phyloP scores from a whole-genome alignment of 2,797 vertebrate genomes.

The Potorous gilbertii region DNA sequence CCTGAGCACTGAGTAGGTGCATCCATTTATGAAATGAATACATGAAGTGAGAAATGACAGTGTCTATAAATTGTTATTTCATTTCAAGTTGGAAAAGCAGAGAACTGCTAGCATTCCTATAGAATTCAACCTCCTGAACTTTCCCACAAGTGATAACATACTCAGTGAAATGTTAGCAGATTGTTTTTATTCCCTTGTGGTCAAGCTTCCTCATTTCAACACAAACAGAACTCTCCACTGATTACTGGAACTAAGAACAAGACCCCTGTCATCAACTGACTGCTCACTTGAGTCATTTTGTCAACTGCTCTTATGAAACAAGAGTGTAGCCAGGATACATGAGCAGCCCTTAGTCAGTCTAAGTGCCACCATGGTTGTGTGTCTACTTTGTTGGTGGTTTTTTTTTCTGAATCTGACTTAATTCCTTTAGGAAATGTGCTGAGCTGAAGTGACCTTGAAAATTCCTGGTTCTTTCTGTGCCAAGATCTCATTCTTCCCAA shows the following conservation, averaged over 20 bases:
- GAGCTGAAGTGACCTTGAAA: not conserved
- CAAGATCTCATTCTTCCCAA: constrained; percentile 9
- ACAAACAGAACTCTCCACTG: not conserved
- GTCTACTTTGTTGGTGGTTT: not conserved
- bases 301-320: constrained; percentile 6
- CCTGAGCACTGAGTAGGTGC: not conserved
- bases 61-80: constrained; percentile 28
- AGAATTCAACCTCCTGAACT: constrained; percentile 13
- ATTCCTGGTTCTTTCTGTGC: not conserved
- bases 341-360: constrained; percentile 26
- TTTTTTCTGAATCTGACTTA: constrained; percentile 22
- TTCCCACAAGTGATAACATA: constrained; percentile 6
- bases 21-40: constrained; percentile 8
- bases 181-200: constrained; percentile 14
- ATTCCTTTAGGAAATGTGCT: constrained; percentile 27
- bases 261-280: constrained; percentile 33
- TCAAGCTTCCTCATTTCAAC: constrained; percentile 27
- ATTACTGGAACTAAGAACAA: constrained; percentile 30
- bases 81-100: constrained; percentile 18
- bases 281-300: constrained; percentile 14
- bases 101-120: constrained; percentile 1
- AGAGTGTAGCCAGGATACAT: not conserved
- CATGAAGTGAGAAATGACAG: constrained; percentile 25
- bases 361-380: not conserved
- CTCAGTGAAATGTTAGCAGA: constrained; percentile 33